Evolutionary conservation across 92 coral and sea anemone species (phyloP), one percentile per base, ranked within the genome.

Genomic region (Metridium senile): DNA sequence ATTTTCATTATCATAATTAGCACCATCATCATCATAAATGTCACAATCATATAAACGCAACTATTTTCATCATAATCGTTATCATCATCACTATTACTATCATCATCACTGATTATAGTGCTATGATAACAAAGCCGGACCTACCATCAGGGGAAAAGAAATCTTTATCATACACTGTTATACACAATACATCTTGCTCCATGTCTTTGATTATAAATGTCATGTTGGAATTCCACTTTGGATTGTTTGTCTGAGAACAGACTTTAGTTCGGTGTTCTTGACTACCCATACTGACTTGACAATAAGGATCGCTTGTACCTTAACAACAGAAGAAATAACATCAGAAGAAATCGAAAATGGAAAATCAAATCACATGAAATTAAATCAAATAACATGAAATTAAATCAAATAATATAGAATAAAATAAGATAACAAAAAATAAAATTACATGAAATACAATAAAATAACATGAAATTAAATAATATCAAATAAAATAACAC

Each of bases 241-340:
- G 98, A 68, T 94, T 89, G 49, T 92, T 92, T 18, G 98, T 81
- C 76, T 94, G 93, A n/a, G 97, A 89, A 46, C 94, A 73, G 13
- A 89, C 97, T 75, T 94, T 94, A 18, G 97, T 94, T 57, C 82
- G 86, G 81, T 91, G 91, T 66, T 94, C 98, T 77, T 94, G 93
- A 22, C 98, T 93, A n/a, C 97, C 98, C 97, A 94, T 93, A 76
- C 95, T 94, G 28, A 94, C 98, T 73, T 91, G 97, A 75, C 98
- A 94, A 71, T 91, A 94, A 17, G 98, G 98, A 80, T 94, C 98
- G 77, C 98, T 94, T 7, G 82, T 74, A 7, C 98, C 98, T 94
- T 78, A n/a, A 54, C 23, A 70, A 26, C 25, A 22, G 66, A 22
- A 8, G 66, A 22, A 22, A 23, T 26, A 26, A 59, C 1, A 8